Percentiles rank a stretch among this genome's conserved stretches.
These are phyloP conservation scores for Burhinus bistriatus DNA, from an alignment of 2,113 vertebrate genomes.

Conservation along the genomic window DNA sequence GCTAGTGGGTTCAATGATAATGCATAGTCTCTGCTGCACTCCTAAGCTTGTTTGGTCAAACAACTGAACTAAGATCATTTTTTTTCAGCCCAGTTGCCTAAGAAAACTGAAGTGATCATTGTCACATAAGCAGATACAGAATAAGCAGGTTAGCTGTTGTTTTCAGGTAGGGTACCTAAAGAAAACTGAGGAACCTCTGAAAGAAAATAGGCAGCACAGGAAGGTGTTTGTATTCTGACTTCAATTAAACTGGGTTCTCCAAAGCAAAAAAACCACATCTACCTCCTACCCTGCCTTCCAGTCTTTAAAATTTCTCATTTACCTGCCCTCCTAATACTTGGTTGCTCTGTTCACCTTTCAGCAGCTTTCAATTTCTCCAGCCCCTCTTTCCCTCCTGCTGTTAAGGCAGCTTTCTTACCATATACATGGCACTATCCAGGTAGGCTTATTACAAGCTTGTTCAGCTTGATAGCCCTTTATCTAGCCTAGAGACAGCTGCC, in stretches of 20 bases:
- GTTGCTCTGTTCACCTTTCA: neutral
- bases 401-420: neutral
- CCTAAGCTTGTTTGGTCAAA: neutral
- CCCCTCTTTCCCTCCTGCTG: neutral
- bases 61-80: neutral
- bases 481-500: neutral
- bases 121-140: neutral
- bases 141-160: neutral
- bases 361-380: neutral
- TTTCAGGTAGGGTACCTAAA: neutral
- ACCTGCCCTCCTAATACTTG: neutral
- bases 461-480: neutral
- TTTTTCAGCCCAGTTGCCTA: neutral
- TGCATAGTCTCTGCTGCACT: neutral
- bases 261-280: neutral
- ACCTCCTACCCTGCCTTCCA: neutral
- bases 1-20: neutral
- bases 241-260: neutral
- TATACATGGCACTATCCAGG: neutral
- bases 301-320: neutral
- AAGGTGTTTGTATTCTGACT: neutral
- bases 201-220: neutral
- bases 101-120: neutral
- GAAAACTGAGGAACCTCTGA: neutral
- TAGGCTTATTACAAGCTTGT: neutral